These are phyloP conservation scores for Dendropsophus ebraccatus DNA, from an alignment of 2,113 vertebrate species.

Conservation along the genomic window DNA sequence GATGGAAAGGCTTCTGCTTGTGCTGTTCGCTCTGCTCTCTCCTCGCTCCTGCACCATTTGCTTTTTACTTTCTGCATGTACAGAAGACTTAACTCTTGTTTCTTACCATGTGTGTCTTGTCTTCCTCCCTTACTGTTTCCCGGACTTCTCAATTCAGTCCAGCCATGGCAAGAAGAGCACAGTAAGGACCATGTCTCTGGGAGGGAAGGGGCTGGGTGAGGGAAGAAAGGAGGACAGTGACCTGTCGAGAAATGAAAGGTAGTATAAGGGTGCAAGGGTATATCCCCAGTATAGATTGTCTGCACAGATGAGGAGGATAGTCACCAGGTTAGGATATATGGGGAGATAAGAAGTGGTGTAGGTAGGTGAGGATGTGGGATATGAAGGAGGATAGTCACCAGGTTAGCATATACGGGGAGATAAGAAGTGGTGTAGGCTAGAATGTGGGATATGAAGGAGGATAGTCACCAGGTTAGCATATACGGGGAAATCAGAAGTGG, in stretches of 20 bases:
- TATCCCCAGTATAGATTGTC: too few relatives aligned
- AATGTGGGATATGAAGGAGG: neutral
- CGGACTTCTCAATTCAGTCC: slow-evolving; percentile 26
- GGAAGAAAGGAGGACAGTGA: neutral
- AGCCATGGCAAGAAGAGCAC: slow-evolving; percentile 55
- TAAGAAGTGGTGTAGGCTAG: neutral
- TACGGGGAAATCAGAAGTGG: neutral
- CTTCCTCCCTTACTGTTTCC: slow-evolving; percentile 13
- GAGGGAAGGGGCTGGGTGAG: too few relatives aligned
- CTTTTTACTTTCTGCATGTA: slow-evolving; percentile 27
- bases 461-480: too few relatives aligned
- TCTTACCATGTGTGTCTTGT: slow-evolving; percentile 18
- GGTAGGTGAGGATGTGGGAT: too few relatives aligned
- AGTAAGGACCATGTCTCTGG: slow-evolving; percentile 43
- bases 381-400: neutral
- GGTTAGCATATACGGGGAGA: neutral
- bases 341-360: too few relatives aligned
- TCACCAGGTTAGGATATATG: too few relatives aligned
- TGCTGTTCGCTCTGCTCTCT: neutral
- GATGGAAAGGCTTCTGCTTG: neutral
- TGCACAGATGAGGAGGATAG: too few relatives aligned
- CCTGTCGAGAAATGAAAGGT: too few relatives aligned
- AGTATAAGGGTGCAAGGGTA: neutral
- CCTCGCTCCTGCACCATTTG: neutral
- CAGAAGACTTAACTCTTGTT: neutral